These are phyloP conservation scores for Euwallacea fornicatus DNA, from an alignment of 1,140 invertebrate species.

Conservation along the genomic window DNA sequence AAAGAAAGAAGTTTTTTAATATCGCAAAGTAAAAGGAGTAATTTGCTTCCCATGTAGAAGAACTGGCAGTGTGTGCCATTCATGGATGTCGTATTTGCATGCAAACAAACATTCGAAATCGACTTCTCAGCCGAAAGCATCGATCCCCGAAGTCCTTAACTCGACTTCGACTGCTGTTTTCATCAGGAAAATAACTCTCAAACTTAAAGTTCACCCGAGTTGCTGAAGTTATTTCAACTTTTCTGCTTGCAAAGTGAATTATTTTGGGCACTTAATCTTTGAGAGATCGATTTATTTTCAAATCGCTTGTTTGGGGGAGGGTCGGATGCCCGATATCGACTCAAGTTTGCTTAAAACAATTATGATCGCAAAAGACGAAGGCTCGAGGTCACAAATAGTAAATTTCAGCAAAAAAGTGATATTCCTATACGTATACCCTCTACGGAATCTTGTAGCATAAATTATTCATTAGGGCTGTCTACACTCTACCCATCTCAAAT, in stretches of 20 bases:
- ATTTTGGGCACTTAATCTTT: constrained; percentile 25
- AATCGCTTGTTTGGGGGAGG: neutral
- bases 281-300: constrained; percentile 19
- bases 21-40: too few species aligned
- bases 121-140: neutral
- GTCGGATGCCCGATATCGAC: neutral
- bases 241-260: constrained; percentile 20
- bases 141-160: constrained; percentile 9
- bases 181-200: constrained; percentile 12
- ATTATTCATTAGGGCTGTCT: too few species aligned
- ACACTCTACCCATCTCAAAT: too few species aligned
- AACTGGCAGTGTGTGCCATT: too few species aligned
- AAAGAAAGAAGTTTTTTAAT: too few species aligned
- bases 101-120: neutral
- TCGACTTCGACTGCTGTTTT: constrained; percentile 12
- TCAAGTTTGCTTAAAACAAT: neutral
- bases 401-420: too few species aligned
- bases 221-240: constrained; percentile 18
- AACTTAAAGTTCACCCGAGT: constrained; percentile 13
- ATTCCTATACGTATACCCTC: too few species aligned
- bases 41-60: too few species aligned
- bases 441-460: too few species aligned
- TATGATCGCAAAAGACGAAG: too few species aligned
- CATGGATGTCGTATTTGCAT: neutral
- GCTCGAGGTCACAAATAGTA: too few species aligned